Evolutionary conservation across 2,888 invertebrate genomes (phyloP), one percentile per base, ranked within the genome.

Genomic region (Venusia cambrica): DNA sequence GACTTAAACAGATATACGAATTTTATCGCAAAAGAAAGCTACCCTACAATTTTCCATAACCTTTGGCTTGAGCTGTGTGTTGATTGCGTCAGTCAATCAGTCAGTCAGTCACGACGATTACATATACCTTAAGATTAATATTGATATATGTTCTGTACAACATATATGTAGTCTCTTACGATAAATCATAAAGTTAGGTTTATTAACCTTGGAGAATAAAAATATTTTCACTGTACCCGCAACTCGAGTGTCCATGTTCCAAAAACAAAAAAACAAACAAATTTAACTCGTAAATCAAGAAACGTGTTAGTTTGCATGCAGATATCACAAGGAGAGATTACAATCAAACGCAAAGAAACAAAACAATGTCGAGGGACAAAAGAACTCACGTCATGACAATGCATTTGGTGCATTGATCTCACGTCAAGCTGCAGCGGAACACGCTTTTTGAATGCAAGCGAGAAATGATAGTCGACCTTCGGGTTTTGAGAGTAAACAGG

Each of bases 371-470:
- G 32, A 27, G 25, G 44, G 48, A 48, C 50, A 46, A 48, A 53
- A 39, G 34, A 51, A 51, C 37, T 36, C 27, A 35, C 35, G 22
- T 45, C 47, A 51, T 43, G 45, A 40, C 42, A 40, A 29, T 31
- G 25, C 42, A 52, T 57, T 53, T 48, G 48, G 48, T 50, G 57
- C 57, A 40, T 35, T 57, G 61, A 51, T 54, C 53, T 46, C 55
- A 52, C 61, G 65, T 70, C 73, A 72, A 71, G 61, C 54, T 55
- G 57, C 57, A 57, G 48, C 60, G 58, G 62, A 63, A 65, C 52
- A 45, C 59, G 54, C 64, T 70, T 67, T 70, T 64, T 67, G 68
- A 73, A 77, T 66, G 68, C 67, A 67, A 72, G 68, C 67, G 63
- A 70, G 70, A 80, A 80, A 80, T 73, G 81, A 33, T 29, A 16